Conservation (phyloP, 2,113 vertebrate species). For the Acrocephalus kingi region DNA sequence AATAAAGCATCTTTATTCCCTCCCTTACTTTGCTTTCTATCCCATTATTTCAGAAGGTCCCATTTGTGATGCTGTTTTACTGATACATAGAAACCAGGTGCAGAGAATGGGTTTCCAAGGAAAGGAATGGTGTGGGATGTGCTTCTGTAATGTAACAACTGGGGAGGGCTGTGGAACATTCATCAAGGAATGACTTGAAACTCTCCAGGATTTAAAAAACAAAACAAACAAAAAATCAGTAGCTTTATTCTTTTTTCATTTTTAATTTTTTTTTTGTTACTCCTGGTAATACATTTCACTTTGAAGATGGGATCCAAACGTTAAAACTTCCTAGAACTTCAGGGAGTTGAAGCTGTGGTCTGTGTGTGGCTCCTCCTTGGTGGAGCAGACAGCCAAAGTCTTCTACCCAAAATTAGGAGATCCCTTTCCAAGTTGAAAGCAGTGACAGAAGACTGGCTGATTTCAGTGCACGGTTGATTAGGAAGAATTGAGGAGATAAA, state of each 20-base stretch:
- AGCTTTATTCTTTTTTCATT: too few relatives aligned
- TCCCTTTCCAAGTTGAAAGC: not conserved
- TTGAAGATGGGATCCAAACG: not conserved
- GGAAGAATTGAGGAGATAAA: not conserved
- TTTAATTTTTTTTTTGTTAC: too few relatives aligned
- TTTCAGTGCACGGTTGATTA: not conserved
- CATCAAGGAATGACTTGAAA: not conserved
- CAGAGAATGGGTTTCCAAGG: not conserved
- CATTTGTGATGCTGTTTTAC: not conserved
- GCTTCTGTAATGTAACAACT: not conserved
- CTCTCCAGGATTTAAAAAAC: not conserved
- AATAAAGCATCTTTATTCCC: conserved; percentile 1
- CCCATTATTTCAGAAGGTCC: not conserved
- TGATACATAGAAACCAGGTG: not conserved
- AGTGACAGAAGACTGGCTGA: not conserved
- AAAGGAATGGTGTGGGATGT: not conserved
- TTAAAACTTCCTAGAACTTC: not conserved
- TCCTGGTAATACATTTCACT: not conserved
- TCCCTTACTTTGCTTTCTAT: not conserved
- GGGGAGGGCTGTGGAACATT: not conserved
- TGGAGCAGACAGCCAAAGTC: not conserved
- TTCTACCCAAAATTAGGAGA: not conserved
- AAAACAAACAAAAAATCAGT: not conserved
- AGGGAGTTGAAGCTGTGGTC: not conserved
- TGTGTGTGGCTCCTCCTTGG: not conserved